A percentile compares a stretch with the other conserved stretches of the same genome.
Evolutionary conservation across 1,140 invertebrate species (phyloP).

Genomic region (Physella acuta): DNA sequence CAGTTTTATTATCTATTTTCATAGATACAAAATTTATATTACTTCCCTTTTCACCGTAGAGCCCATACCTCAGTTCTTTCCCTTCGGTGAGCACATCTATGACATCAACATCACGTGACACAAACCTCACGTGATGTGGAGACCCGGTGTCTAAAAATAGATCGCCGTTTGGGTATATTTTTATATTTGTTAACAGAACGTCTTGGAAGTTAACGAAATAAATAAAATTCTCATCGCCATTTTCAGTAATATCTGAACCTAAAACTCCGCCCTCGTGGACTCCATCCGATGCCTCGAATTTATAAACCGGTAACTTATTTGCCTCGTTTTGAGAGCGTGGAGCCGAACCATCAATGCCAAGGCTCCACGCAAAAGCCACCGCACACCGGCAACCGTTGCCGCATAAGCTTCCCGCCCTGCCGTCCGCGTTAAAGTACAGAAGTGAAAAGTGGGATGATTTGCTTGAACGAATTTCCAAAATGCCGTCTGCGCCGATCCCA

Average conservation of each 20-base stretch:
- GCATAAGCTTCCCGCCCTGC: slow-evolving; percentile 26
- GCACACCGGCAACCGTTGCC: slow-evolving; percentile 35
- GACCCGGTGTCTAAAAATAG: slow-evolving; percentile 32
- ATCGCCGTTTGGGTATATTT: slow-evolving; percentile 4
- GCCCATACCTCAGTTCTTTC: slow-evolving; percentile 15
- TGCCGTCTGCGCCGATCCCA: slow-evolving; percentile 36
- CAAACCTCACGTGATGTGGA: slow-evolving; percentile 32
- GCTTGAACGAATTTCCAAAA: slow-evolving; percentile 22
- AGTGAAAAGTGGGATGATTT: slow-evolving; percentile 17
- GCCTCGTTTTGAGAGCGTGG: background rate
- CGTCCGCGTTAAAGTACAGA: slow-evolving; percentile 30
- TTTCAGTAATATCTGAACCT: background rate
- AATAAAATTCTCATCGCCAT: background rate
- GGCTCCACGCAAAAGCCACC: slow-evolving; percentile 21
- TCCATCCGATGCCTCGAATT: slow-evolving; percentile 31
- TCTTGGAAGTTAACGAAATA: slow-evolving; percentile 26
- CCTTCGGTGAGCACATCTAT: slow-evolving; percentile 24
- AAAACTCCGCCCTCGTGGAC: slow-evolving; percentile 19
- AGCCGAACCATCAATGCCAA: slow-evolving; percentile 1
- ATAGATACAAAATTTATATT: slow-evolving; percentile 32
- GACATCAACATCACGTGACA: slow-evolving; percentile 1
- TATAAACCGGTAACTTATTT: background rate
- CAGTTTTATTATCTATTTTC: background rate
- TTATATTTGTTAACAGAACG: slow-evolving; percentile 6
- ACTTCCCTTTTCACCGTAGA: slow-evolving; percentile 15